These are phyloP conservation scores for Eclectus roratus DNA, from an alignment of 2,113 vertebrate species.

Conservation along the genomic window DNA sequence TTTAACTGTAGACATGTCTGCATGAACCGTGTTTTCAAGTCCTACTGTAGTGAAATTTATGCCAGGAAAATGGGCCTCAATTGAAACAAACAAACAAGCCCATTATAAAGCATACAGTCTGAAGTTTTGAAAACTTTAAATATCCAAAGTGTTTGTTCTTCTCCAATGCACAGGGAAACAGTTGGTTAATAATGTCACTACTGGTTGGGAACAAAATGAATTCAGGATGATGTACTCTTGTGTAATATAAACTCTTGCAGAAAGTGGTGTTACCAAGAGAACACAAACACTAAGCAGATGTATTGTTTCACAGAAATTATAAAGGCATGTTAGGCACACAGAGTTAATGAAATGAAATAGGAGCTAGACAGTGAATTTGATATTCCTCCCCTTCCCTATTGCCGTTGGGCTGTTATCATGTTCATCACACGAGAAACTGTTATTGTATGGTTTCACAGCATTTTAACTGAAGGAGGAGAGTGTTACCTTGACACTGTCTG, in stretches of 20 bases:
- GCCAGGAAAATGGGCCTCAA: not conserved
- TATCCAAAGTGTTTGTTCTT: not conserved
- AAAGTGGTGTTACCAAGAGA: not conserved
- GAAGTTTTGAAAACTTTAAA: constrained; percentile 12
- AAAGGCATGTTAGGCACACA: not conserved
- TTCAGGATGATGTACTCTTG: not conserved
- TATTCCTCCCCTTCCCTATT: not conserved
- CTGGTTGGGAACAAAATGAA: not conserved
- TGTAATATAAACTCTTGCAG: not conserved
- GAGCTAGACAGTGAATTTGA: not conserved
- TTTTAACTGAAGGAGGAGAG: not conserved
- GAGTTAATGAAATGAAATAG: not conserved
- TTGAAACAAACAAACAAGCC: not conserved
- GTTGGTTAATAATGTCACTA: constrained; percentile 35
- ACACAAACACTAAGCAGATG: not conserved
- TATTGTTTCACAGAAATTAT: not conserved
- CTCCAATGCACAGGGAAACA: not conserved
- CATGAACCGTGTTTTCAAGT: not conserved
- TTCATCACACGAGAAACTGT: not conserved
- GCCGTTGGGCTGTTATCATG: not conserved
- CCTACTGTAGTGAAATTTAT: not conserved
- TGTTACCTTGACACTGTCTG: accelerated
- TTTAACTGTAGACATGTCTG: not conserved
- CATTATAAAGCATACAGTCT: not conserved
- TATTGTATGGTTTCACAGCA: not conserved